These are phyloP conservation scores for Drosophila borborema DNA, from an alignment of 2,888 invertebrate genomes.

Conservation along the genomic window DNA sequence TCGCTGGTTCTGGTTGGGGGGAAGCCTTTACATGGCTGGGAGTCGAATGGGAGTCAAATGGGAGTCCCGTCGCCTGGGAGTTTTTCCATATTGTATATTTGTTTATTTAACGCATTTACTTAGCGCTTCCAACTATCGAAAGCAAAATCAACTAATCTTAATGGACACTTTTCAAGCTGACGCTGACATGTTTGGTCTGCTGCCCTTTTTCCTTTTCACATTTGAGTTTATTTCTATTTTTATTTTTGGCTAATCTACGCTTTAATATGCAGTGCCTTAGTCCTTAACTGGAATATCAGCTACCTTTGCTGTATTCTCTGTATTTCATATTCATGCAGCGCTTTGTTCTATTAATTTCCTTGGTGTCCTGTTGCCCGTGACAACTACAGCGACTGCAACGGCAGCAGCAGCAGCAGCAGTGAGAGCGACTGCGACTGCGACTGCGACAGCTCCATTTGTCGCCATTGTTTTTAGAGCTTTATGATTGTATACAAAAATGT, in stretches of 20 bases:
- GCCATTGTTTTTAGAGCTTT: conserved; percentile 67
- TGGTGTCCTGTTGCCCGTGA: conserved; percentile 75
- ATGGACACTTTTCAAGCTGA: conserved; percentile 72
- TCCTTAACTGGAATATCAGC: conserved; percentile 17
- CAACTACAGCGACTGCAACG: conserved; percentile 56
- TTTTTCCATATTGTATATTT: conserved; percentile 17
- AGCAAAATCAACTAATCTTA: conserved; percentile 80
- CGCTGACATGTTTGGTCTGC: conserved; percentile 49
- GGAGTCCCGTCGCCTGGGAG: conserved; percentile 21
- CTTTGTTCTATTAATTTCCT: conserved; percentile 75
- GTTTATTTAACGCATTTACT: conserved; percentile 62
- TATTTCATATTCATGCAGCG: conserved; percentile 48
- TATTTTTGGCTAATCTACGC: conserved; percentile 49
- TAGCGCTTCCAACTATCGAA: conserved; percentile 74
- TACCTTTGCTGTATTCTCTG: conserved; percentile 9
- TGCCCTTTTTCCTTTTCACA: conserved; percentile 25
- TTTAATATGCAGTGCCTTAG: conserved; percentile 40
- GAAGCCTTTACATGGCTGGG: conserved; percentile 47
- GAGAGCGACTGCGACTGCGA: conserved; percentile 36
- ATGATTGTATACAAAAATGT: conserved; percentile 10
- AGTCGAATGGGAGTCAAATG: conserved; percentile 42
- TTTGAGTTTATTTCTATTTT: background rate
- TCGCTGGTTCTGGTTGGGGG: conserved; percentile 68
- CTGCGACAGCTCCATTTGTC: conserved; percentile 70
- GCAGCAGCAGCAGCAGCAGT: conserved; percentile 34